phyloP scores from a whole-genome alignment of 2,888 invertebrate genomes.

The Lasioglossum morio region DNA sequence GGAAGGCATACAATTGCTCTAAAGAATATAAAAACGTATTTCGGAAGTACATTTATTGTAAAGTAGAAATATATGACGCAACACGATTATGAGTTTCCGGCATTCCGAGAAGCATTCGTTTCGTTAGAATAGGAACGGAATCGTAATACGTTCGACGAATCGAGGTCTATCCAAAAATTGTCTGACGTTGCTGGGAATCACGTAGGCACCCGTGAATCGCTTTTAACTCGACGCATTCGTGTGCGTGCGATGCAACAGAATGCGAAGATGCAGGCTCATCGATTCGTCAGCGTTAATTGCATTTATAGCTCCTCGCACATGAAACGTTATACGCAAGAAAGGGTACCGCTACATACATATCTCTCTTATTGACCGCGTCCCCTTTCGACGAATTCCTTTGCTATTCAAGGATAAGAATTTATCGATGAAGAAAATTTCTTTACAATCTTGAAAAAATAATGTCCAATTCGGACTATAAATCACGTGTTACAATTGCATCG shows the following conservation, averaged over 20 bases:
- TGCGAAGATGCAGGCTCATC: constrained; percentile 1
- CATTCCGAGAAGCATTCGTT: not conserved
- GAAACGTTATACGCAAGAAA: constrained; percentile 5
- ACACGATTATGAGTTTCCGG: not conserved
- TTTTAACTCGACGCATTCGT: constrained; percentile 33
- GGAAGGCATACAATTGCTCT: not conserved
- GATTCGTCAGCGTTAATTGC: constrained; percentile 29
- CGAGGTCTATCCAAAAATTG: not conserved
- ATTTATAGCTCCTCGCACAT: not conserved
- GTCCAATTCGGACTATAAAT: not conserved
- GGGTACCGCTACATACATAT: not conserved
- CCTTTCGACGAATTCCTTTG: not conserved
- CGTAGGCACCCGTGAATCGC: constrained; percentile 41
- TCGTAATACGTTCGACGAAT: constrained; percentile 38
- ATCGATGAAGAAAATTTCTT: not conserved
- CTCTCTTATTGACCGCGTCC: not conserved
- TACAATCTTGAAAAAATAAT: not conserved
- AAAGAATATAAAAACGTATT: not conserved
- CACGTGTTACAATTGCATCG: not conserved
- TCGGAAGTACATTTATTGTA: not conserved
- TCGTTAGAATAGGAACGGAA: not conserved
- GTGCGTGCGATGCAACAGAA: not conserved
- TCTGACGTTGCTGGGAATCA: constrained; percentile 34
- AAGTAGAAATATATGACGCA: not conserved
- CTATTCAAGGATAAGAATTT: not conserved